Percentiles rank a stretch among this genome's conserved stretches.
Evolutionary conservation across 2,797 vertebrate species (phyloP).

Genomic region (Craterocephalus amniculus): DNA sequence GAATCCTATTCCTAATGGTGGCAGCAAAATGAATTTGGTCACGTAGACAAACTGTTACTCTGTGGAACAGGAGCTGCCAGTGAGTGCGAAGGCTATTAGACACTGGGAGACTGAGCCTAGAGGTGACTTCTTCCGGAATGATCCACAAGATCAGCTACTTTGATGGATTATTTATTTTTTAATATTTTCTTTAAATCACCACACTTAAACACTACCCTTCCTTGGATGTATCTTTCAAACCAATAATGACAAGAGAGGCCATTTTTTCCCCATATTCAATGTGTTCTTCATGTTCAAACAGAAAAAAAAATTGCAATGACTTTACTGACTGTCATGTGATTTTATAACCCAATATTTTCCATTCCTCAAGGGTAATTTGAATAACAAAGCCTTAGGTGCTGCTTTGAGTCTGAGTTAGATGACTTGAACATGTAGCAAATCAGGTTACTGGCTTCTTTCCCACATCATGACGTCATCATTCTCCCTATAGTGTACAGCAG

Average conservation of each 20-base stretch:
- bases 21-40: slow-evolving; percentile 69
- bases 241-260: background rate
- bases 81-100: slow-evolving; percentile 65
- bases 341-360: slow-evolving; percentile 44
- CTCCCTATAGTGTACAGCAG: slow-evolving; percentile 1
- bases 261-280: background rate
- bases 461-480: slow-evolving; percentile 31
- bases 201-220: slow-evolving; percentile 39
- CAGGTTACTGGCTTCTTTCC: slow-evolving; percentile 30
- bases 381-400: slow-evolving; percentile 60
- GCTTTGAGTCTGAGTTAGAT: slow-evolving; percentile 41
- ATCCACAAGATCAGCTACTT: slow-evolving; percentile 63
- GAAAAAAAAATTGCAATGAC: background rate
- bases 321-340: slow-evolving; percentile 52
- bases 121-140: slow-evolving; percentile 68
- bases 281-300: background rate
- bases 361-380: slow-evolving; percentile 66
- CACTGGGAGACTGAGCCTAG: slow-evolving; percentile 58
- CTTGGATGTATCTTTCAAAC: slow-evolving; percentile 24
- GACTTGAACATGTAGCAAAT: slow-evolving; percentile 51
- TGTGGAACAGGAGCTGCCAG: slow-evolving; percentile 52
- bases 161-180: slow-evolving; percentile 66
- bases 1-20: slow-evolving; percentile 49
- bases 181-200: slow-evolving; percentile 15
- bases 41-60: slow-evolving; percentile 67